A percentile compares a stretch with the other conserved stretches of the same genome.
Conservation (phyloP, 2,113 vertebrate species). For the Eulemur rufifrons region DNA sequence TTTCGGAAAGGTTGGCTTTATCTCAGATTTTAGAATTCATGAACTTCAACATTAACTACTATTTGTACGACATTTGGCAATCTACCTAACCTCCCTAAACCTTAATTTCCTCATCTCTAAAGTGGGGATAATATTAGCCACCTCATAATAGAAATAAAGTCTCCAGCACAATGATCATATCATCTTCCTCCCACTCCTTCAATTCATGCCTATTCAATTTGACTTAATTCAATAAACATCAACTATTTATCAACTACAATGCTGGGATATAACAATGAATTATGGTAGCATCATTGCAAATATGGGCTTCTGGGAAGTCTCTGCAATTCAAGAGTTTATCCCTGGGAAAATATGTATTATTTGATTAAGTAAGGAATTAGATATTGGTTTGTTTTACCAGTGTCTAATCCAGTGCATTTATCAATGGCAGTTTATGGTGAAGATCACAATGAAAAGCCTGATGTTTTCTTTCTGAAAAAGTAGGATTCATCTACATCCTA, state of each 20-base stretch:
- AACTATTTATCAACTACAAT: neutral
- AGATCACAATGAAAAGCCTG: neutral
- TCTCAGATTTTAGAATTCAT: neutral
- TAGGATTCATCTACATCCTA: neutral
- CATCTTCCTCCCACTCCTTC: neutral
- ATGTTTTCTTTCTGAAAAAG: neutral
- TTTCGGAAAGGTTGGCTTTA: neutral
- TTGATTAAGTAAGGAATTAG: neutral
- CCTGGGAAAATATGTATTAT: neutral
- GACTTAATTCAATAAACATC: slow-evolving; percentile 1
- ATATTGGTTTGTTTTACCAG: neutral
- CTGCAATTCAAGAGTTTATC: slow-evolving; percentile 4
- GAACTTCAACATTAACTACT: neutral
- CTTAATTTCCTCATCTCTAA: slow-evolving; percentile 32
- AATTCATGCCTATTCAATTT: neutral
- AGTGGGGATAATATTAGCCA: neutral
- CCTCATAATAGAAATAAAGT: neutral
- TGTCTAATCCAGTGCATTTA: neutral
- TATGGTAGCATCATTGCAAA: neutral
- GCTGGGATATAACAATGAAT: neutral
- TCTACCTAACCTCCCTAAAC: neutral
- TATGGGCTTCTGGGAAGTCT: neutral
- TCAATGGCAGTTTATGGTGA: neutral
- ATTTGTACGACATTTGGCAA: neutral
- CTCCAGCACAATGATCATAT: neutral